Base-by-base conservation (phyloP, 2,797 vertebrate species). In the Sardinella longiceps region DNA sequence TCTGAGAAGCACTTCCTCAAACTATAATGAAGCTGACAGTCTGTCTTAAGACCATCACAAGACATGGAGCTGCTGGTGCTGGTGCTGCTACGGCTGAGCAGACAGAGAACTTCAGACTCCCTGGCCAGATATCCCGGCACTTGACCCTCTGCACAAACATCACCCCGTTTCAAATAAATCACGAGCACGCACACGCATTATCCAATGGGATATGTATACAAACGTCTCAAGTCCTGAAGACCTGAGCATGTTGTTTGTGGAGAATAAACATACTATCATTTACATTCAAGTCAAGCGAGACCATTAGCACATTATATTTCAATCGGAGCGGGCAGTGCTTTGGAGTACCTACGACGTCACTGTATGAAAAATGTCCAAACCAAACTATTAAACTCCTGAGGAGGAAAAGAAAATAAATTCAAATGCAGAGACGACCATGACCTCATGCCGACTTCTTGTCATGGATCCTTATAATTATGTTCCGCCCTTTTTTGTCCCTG, bases 21-120 rank as follows among this genome's bases (percentile, higher is more conserved):
- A 82, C 70, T 58, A 83, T 63, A 87, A 85, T 56, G 63, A 33
- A 66, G 60, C 60, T 20, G 53, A 53, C 50, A 63, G 80, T 23
- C 56, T 74, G 85, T 87, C 88, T 89, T 85, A 89, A 80, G 85
- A 83, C 84, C 70, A 89, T 89, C 88, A 89, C 88, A 87, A 88
- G 88, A 88, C 87, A 81, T 37, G 60, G 37, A 84, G 66, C 82
- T 58, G 63, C 63, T 66, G 28, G 11, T 66, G 63, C 4, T 12
- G 66, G 80, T 58, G 58, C 58, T 60, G 23, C 23, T 60, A n/a
- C 6, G n/a, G 6, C n/a, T 9, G 58, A n/a, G 23, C 58, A 63
- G 63, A 66, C 12, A 15, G 63, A 66, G n/a, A 1, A 11, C 63
- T 66, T 11, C 28, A 66, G 12, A 25, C 60, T 12, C 25, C 25